A percentile compares a stretch with the other conserved stretches of the same genome.
These are phyloP conservation scores for Terebella lapidaria DNA, from an alignment of 2,888 invertebrate species.

Conservation along the genomic window DNA sequence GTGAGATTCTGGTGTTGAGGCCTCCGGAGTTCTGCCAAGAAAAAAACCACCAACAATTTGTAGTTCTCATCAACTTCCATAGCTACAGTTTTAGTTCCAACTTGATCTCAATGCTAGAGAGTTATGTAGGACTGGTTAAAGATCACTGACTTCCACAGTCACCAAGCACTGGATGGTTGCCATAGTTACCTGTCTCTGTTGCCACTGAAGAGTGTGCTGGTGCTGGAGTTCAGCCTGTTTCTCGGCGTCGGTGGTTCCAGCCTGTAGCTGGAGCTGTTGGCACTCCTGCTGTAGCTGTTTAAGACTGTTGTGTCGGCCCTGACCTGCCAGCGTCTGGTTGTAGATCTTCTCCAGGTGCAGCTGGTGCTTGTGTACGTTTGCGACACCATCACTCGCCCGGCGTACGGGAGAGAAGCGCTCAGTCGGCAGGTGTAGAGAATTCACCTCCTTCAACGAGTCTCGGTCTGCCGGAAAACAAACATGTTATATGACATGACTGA, in stretches of 20 bases:
- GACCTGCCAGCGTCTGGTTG: slow-evolving; percentile 59
- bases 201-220: slow-evolving; percentile 54
- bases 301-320: slow-evolving; percentile 45
- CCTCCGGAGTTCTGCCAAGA: slow-evolving; percentile 12
- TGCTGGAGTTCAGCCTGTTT: slow-evolving; percentile 53
- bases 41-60: background rate
- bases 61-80: too few species aligned
- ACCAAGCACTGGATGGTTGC: too few species aligned
- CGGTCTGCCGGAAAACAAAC: slow-evolving; percentile 37
- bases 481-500: too few species aligned
- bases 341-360: slow-evolving; percentile 54
- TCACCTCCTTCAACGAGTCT: slow-evolving; percentile 62
- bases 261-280: slow-evolving; percentile 64
- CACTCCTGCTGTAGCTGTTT: slow-evolving; percentile 72
- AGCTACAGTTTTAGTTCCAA: too few species aligned
- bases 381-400: slow-evolving; percentile 75
- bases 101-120: too few species aligned
- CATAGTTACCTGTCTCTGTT: background rate
- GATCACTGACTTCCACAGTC: too few species aligned
- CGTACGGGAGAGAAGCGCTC: slow-evolving; percentile 88
- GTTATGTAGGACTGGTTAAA: too few species aligned
- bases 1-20: background rate
- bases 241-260: slow-evolving; percentile 31
- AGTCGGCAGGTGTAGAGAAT: slow-evolving; percentile 56
- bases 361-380: slow-evolving; percentile 42